phyloP scores from a whole-genome alignment of 2,888 invertebrate species.

The Chrysolina haemoptera region DNA sequence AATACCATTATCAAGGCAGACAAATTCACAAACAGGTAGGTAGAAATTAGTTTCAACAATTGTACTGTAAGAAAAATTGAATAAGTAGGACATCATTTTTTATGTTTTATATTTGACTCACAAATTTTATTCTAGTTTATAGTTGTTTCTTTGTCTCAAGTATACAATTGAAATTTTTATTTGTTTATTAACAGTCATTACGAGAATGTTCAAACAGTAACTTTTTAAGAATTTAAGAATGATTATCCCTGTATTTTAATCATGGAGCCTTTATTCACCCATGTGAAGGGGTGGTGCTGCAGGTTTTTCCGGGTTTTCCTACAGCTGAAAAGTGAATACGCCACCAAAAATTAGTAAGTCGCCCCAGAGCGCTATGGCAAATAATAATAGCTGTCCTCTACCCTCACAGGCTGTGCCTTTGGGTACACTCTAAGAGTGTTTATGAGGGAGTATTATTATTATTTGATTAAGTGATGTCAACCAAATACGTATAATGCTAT shows the following conservation, averaged over 20 bases:
- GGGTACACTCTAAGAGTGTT: no score
- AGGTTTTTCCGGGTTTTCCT: not conserved
- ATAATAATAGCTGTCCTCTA: no score
- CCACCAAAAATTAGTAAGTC: no score
- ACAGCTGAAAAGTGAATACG: no score
- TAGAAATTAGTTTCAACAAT: constrained; percentile 23
- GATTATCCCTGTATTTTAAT: constrained; percentile 17
- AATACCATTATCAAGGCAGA: constrained; percentile 11
- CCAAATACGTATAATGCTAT: constrained; percentile 25
- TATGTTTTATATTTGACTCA: constrained; percentile 21
- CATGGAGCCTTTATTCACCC: constrained; percentile 4
- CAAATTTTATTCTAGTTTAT: constrained; percentile 3
- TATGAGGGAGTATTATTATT: not conserved
- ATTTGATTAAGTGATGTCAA: constrained; percentile 6
- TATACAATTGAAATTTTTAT: constrained; percentile 1
- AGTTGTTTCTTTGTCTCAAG: constrained; percentile 13
- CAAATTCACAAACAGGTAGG: constrained; percentile 22
- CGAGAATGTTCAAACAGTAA: not conserved
- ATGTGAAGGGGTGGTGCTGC: constrained; percentile 2
- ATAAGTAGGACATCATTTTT: constrained; percentile 9
- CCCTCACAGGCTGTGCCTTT: no score
- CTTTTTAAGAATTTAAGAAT: constrained; percentile 22
- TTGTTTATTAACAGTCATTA: constrained; percentile 13
- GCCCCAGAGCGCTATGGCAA: no score
- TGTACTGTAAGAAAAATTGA: constrained; percentile 17